Conservation (phyloP, 2,113 vertebrate species). For the Aegithalos caudatus region DNA sequence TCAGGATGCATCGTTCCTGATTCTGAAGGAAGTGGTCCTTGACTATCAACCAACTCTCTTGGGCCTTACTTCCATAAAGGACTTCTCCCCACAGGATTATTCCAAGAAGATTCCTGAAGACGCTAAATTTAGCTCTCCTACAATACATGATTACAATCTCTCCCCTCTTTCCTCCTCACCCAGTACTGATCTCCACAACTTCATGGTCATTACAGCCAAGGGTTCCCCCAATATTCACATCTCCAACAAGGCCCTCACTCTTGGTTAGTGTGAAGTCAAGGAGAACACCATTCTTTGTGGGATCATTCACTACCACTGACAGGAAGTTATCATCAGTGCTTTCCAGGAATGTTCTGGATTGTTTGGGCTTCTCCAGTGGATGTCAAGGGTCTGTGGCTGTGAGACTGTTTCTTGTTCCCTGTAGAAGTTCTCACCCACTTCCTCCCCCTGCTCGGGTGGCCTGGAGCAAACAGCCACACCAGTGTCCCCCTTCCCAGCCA, state of each 20-base stretch:
- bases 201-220: not conserved
- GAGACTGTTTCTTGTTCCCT: not conserved
- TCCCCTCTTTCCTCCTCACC: not conserved
- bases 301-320: not conserved
- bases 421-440: not conserved
- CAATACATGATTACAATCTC: not conserved
- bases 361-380: not conserved
- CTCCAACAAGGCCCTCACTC: not conserved
- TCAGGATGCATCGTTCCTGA: not conserved
- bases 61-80: not conserved
- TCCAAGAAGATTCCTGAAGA: not conserved
- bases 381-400: not conserved
- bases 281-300: not conserved
- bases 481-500: not conserved
- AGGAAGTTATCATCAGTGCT: not conserved
- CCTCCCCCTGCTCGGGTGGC: accelerated
- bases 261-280: not conserved
- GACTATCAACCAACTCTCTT: not conserved
- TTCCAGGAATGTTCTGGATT: not conserved
- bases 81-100: not conserved
- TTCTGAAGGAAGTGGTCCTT: not conserved
- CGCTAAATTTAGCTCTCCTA: not conserved
- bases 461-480: not conserved
- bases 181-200: not conserved
- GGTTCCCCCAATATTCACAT: not conserved